These are phyloP conservation scores for Macroglossus sobrinus DNA, from an alignment of 2,113 vertebrate genomes.

Conservation along the genomic window DNA sequence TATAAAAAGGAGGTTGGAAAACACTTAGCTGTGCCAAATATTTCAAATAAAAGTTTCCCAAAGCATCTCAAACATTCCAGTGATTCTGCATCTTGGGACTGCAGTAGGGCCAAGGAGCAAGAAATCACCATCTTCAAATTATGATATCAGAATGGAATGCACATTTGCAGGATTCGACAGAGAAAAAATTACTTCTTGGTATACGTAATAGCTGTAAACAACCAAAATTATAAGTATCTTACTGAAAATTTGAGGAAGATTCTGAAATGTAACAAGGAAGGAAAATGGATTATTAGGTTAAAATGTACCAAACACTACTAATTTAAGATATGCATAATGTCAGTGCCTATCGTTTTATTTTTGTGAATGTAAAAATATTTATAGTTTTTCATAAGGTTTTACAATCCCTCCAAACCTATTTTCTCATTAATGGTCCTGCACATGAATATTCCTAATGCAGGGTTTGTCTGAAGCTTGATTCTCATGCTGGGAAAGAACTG, in stretches of 20 bases:
- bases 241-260: background rate
- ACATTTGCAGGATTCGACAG: background rate
- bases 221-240: background rate
- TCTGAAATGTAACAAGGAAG: background rate
- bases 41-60: conserved; percentile 9
- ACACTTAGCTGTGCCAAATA: background rate
- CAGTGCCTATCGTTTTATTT: background rate
- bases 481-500: background rate
- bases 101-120: background rate
- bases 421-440: background rate
- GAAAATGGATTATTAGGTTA: background rate
- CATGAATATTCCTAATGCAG: background rate
- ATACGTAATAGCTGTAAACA: background rate
- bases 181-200: background rate
- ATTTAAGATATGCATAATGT: background rate
- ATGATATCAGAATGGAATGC: background rate
- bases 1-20: background rate
- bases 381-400: background rate
- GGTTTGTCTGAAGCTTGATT: background rate
- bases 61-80: background rate
- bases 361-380: background rate
- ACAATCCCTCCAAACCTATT: background rate
- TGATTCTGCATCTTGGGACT: background rate
- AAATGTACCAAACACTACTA: background rate
- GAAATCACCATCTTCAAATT: background rate